Evolutionary conservation across 2,888 invertebrate species (phyloP).

Genomic region (Parasteatoda lunata): DNA sequence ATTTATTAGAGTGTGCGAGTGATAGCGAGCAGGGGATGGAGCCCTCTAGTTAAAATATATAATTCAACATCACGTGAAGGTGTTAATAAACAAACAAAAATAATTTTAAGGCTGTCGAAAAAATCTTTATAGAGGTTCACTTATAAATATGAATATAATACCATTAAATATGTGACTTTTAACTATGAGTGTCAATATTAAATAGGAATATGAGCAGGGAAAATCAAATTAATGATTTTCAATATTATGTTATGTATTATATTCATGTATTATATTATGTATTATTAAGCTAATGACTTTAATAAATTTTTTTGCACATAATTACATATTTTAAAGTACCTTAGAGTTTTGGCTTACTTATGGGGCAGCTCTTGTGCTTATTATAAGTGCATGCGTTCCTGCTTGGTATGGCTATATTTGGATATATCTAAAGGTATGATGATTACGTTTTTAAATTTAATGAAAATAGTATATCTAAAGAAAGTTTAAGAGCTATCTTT

Average conservation of each 20-base stretch:
- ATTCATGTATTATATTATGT: not conserved
- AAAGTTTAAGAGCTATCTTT: not conserved
- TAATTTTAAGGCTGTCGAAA: too few species aligned
- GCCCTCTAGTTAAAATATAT: too few species aligned
- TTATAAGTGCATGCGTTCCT: slow-evolving; percentile 38
- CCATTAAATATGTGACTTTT: too few species aligned
- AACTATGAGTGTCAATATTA: too few species aligned
- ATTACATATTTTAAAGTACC: slow-evolving; percentile 26
- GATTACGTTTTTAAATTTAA: not conserved
- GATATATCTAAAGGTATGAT: slow-evolving; percentile 74
- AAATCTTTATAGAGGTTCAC: too few species aligned
- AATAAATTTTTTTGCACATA: not conserved
- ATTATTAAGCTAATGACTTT: not conserved
- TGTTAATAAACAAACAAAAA: too few species aligned
- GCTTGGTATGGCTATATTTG: slow-evolving; percentile 75
- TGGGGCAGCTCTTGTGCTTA: slow-evolving; percentile 47
- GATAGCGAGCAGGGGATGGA: not conserved
- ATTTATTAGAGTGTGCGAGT: too few species aligned
- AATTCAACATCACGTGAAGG: too few species aligned
- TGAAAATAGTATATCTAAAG: not conserved
- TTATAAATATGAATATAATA: too few species aligned
- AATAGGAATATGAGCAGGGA: too few species aligned
- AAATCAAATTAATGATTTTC: too few species aligned
- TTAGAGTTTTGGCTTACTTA: slow-evolving; percentile 57
- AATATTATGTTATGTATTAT: not conserved